Base-by-base conservation (phyloP, 2,888 invertebrate genomes). In the Agonopterix arenella region DNA sequence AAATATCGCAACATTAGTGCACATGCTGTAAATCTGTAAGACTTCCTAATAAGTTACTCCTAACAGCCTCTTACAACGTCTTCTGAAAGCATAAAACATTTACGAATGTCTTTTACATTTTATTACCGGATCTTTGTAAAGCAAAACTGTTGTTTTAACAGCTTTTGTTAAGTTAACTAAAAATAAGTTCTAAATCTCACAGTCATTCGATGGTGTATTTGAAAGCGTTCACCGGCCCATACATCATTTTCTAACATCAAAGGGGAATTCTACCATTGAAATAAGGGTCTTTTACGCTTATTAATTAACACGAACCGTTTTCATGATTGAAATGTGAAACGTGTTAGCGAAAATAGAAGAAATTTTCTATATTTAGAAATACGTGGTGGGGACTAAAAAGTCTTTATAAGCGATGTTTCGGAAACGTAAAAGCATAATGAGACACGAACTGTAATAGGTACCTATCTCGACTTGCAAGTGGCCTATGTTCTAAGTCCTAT, bases 271-370 rank as follows among this genome's bases (percentile, higher is more conserved):
- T 64, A 54, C 61, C 59, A 62, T 68, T 74, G 48, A 57, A 56
- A 60, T 56, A 66, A 64, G 59, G 60, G 62, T 61, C 62, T 65
- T 66, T 71, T 68, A 52, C 51, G 50, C 51, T 58, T 55, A 62
- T 68, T 78, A 81, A 79, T 78, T 80, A 73, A 73, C 64, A 65
- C 62, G 61, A 57, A 55, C 61, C 66, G 64, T 64, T 68, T 60
- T 66, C 64, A 62, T 70, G 74, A 81, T 75, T 73, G 78, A 80
- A 80, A 79, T 72, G 68, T 74, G 70, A 76, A 65, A 66, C 63
- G 58, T 68, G 70, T 65, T 64, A 70, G 63, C 62, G 52, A 57
- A 63, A 68, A 69, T 70, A 71, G 28, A 28, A 28, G 28, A 18
- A 18, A 18, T 18, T 18, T 18, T 28, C 28, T 28, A 28, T 28